Percentiles rank a stretch among this genome's conserved stretches.
phyloP scores from a whole-genome alignment of 2,113 vertebrate species.

The Corvus hawaiiensis region DNA sequence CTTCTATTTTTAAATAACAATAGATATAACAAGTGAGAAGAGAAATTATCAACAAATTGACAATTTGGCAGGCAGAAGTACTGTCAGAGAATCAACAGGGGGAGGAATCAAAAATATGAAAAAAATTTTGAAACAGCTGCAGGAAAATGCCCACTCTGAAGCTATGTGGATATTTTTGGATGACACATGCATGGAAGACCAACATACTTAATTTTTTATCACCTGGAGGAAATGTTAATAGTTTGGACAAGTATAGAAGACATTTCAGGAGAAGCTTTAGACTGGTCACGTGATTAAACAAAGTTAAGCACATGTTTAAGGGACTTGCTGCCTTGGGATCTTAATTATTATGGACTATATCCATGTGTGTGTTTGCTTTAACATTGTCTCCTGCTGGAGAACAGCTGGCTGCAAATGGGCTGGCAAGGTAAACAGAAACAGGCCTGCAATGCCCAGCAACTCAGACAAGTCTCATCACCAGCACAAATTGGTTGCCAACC shows the following conservation, averaged over 20 bases:
- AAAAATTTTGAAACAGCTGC: neutral
- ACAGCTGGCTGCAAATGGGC: conserved; percentile 50
- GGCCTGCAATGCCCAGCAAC: neutral
- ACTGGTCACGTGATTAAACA: neutral
- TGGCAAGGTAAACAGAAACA: conserved; percentile 50
- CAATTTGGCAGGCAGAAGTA: neutral
- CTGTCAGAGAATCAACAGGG: neutral
- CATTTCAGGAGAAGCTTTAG: neutral
- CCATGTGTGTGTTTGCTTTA: conserved; percentile 1
- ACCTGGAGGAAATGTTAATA: neutral
- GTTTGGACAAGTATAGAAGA: neutral
- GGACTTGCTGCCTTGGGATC: neutral
- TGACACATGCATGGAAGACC: neutral
- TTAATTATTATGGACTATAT: neutral
- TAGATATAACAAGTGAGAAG: neutral
- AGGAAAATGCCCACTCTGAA: neutral
- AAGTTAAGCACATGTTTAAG: neutral
- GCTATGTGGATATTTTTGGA: neutral
- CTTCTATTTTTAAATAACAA: neutral
- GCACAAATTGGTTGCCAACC: neutral
- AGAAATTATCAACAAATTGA: neutral
- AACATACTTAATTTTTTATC: neutral
- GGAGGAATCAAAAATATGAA: neutral
- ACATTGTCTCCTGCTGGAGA: conserved; percentile 20
- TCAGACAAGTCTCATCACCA: neutral